phyloP scores from a whole-genome alignment of 2,888 invertebrate genomes.

The Polymixis lichenea region DNA sequence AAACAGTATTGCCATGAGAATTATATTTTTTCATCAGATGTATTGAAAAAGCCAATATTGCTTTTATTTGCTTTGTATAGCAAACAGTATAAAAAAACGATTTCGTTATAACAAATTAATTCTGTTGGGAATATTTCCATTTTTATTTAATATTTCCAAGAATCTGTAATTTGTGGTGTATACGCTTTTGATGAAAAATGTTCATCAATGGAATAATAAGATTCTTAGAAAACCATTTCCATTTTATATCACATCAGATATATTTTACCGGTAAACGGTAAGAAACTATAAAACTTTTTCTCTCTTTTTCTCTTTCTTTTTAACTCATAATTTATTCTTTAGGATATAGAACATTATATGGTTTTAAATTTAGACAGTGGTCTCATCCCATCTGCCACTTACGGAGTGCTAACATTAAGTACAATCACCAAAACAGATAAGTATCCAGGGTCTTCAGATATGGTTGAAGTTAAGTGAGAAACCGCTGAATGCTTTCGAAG shows the following conservation, averaged over 20 bases:
- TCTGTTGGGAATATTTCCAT: conserved; percentile 12
- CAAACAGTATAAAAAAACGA: conserved; percentile 19
- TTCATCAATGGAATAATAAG: not conserved
- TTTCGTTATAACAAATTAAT: conserved; percentile 25
- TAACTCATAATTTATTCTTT: no score
- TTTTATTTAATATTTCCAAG: conserved; percentile 6
- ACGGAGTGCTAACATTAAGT: not conserved
- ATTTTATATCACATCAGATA: not conserved
- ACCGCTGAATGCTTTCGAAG: no score
- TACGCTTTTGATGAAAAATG: not conserved
- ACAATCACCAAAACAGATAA: not conserved
- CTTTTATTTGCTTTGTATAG: conserved; percentile 13
- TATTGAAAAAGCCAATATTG: conserved; percentile 30
- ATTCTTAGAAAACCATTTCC: not conserved
- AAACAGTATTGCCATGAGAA: conserved; percentile 1
- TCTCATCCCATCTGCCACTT: no score
- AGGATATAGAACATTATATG: no score
- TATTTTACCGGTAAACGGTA: no score
- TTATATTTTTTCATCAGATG: conserved; percentile 25
- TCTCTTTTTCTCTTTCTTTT: no score
- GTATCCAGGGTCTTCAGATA: no score
- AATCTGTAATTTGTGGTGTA: conserved; percentile 23
- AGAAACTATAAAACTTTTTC: no score
- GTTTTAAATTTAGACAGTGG: no score
- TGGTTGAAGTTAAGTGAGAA: no score